Evolutionary conservation across 1,140 invertebrate species (phyloP).

Genomic region (Heliothis subflexa): DNA sequence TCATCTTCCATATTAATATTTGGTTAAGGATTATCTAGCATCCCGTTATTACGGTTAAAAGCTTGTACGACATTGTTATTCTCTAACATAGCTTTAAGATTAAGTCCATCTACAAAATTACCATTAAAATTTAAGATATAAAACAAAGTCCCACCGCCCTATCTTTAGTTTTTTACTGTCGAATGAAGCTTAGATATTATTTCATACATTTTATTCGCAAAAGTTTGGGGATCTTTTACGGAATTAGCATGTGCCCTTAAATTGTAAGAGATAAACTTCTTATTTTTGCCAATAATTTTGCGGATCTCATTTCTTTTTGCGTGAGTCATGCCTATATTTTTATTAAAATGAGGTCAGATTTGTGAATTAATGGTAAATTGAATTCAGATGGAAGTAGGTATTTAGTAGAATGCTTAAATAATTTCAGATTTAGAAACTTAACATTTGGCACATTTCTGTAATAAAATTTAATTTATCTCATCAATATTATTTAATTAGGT

Average conservation of each 20-base stretch:
- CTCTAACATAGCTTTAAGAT: not conserved
- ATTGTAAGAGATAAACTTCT: slow-evolving; percentile 51
- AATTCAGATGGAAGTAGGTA: not conserved
- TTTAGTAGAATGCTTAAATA: too few species aligned
- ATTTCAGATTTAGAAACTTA: too few species aligned
- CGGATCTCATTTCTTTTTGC: slow-evolving; percentile 28
- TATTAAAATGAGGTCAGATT: slow-evolving; percentile 29
- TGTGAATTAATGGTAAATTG: slow-evolving; percentile 33
- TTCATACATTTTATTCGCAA: slow-evolving; percentile 56
- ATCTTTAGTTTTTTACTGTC: slow-evolving; percentile 47
- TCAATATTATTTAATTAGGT: too few species aligned
- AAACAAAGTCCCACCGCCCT: slow-evolving; percentile 40
- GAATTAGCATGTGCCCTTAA: slow-evolving; percentile 54
- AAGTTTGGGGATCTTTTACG: slow-evolving; percentile 47
- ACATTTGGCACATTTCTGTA: too few species aligned
- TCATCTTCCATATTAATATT: slow-evolving; percentile 30
- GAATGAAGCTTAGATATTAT: slow-evolving; percentile 55
- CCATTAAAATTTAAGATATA: slow-evolving; percentile 46
- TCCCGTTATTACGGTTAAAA: slow-evolving; percentile 18
- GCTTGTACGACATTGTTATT: not conserved
- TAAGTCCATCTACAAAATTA: not conserved
- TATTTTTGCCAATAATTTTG: slow-evolving; percentile 56
- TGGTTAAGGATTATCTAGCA: slow-evolving; percentile 33
- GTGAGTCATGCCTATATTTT: slow-evolving; percentile 1
- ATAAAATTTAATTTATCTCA: too few species aligned